Evolutionary conservation across 1,140 invertebrate genomes (phyloP).

Genomic region (Phymastichus coffea): DNA sequence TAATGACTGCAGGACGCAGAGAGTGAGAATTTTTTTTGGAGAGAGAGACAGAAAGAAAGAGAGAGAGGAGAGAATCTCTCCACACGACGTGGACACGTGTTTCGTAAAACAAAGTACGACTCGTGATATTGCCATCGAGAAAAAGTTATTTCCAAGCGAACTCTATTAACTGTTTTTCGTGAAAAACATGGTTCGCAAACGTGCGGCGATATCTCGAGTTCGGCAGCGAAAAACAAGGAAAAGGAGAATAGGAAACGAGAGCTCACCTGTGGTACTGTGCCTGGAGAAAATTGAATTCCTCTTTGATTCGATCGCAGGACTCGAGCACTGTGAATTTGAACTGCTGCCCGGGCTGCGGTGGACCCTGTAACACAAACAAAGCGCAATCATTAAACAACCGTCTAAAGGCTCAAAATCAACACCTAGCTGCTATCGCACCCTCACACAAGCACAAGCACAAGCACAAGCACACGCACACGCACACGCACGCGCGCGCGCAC

Average conservation of each 20-base stretch:
- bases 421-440: neutral
- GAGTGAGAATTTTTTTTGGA: neutral
- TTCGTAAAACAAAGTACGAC: no score
- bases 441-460: neutral
- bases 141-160: no score
- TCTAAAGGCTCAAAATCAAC: conserved; percentile 23
- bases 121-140: no score
- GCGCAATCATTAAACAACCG: conserved; percentile 27
- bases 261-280: conserved; percentile 83
- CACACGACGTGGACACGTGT: no score
- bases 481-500: neutral
- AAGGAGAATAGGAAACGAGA: no score
- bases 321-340: conserved; percentile 92
- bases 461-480: neutral
- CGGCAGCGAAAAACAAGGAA: no score
- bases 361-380: conserved; percentile 68
- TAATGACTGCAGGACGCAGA: conserved; percentile 2
- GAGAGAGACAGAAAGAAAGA: neutral
- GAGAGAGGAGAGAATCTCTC: no score
- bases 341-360: conserved; percentile 80
- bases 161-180: no score
- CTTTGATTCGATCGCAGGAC: conserved; percentile 88
- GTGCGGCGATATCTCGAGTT: no score
- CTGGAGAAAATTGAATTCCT: conserved; percentile 84
- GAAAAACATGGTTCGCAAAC: neutral